A percentile compares a stretch with the other conserved stretches of the same genome.
Conservation (phyloP, 2,888 invertebrate species). For the Pelosia muscerda region DNA sequence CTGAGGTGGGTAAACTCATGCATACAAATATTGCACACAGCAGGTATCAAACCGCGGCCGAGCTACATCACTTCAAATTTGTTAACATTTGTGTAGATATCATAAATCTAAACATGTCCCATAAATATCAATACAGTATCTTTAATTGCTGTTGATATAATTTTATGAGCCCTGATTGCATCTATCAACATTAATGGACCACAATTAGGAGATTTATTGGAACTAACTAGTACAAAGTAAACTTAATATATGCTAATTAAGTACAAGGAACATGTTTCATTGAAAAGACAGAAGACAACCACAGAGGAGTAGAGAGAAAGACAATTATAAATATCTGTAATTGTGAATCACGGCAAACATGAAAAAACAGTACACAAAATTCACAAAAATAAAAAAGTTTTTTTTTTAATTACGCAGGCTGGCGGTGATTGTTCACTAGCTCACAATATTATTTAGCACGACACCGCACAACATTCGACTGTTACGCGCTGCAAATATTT, state of each 20-base stretch:
- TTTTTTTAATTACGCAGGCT: too few species aligned
- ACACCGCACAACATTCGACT: too few species aligned
- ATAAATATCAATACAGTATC: background rate
- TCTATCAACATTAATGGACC: slow-evolving; percentile 13
- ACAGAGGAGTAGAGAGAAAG: too few species aligned
- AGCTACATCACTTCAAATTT: background rate
- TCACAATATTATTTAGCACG: too few species aligned
- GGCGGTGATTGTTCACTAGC: too few species aligned
- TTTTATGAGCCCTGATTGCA: slow-evolving; percentile 7
- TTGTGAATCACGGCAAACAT: too few species aligned
- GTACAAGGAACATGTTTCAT: background rate
- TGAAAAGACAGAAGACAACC: too few species aligned
- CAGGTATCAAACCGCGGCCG: background rate
- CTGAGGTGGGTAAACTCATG: background rate
- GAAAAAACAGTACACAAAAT: too few species aligned
- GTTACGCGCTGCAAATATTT: too few species aligned
- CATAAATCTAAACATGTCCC: background rate
- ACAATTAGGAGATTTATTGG: slow-evolving; percentile 13
- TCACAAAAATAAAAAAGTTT: too few species aligned
- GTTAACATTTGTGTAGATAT: background rate
- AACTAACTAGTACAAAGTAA: background rate
- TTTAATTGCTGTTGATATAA: background rate
- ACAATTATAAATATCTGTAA: too few species aligned
- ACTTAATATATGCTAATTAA: background rate
- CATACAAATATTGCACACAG: background rate